Conservation (phyloP, 2,888 invertebrate species). For the Drosophila picticornis region DNA sequence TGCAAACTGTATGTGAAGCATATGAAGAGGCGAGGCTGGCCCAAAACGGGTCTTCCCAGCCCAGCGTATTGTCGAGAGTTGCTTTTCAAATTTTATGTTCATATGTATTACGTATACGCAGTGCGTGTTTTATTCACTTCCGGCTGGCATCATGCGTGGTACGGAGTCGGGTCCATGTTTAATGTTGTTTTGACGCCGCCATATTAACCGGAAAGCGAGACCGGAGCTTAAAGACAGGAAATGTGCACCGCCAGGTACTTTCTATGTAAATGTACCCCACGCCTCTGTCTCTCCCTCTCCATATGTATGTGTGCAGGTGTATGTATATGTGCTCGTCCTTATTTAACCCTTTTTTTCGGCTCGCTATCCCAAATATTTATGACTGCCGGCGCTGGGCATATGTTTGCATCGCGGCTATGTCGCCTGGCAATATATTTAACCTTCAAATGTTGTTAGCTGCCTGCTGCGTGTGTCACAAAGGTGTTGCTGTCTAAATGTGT, state of each 20-base stretch:
- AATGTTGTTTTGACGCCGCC: constrained; percentile 82
- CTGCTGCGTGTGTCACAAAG: constrained; percentile 64
- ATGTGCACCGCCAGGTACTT: constrained; percentile 78
- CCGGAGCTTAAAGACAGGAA: constrained; percentile 67
- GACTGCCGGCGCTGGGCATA: constrained; percentile 67
- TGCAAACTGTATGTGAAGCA: constrained; percentile 55
- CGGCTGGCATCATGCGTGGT: constrained; percentile 51
- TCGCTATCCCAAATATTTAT: constrained; percentile 73
- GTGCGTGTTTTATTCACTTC: constrained; percentile 62
- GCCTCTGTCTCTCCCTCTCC: constrained; percentile 4
- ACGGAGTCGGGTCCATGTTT: constrained; percentile 64
- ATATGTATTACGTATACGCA: constrained; percentile 62
- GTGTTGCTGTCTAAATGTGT: constrained; percentile 52
- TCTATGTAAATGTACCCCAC: constrained; percentile 73
- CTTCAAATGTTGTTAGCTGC: constrained; percentile 65
- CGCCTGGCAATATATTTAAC: constrained; percentile 74
- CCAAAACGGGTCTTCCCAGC: constrained; percentile 12
- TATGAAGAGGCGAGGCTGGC: constrained; percentile 11
- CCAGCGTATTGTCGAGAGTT: constrained; percentile 24
- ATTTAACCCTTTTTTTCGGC: constrained; percentile 69
- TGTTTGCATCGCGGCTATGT: constrained; percentile 59
- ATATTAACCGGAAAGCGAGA: constrained; percentile 76
- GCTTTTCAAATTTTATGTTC: constrained; percentile 71
- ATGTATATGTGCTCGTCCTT: constrained; percentile 27
- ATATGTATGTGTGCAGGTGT: neutral